Conservation (phyloP, 1,140 invertebrate species). For the Mercenaria mercenaria region DNA sequence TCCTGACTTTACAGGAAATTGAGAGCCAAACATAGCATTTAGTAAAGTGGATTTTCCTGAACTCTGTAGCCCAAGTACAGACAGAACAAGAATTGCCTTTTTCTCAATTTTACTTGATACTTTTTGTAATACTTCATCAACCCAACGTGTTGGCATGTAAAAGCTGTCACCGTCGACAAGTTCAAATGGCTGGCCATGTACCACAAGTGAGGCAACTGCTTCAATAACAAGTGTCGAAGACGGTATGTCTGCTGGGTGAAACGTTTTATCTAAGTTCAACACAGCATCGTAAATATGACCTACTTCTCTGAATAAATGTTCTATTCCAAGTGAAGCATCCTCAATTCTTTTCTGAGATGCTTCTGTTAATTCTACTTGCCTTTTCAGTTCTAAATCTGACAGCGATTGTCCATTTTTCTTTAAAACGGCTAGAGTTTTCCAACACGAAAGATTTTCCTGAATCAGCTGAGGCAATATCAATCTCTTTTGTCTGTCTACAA, state of each 20-base stretch:
- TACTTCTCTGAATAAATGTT: slow-evolving; percentile 33
- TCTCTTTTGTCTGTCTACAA: background rate
- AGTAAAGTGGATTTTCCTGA: slow-evolving; percentile 45
- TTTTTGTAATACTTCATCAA: background rate
- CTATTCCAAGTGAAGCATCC: background rate
- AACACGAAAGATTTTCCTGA: background rate
- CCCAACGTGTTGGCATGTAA: background rate
- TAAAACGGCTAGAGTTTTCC: background rate
- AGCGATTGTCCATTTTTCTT: background rate
- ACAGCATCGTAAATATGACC: background rate
- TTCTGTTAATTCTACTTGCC: background rate
- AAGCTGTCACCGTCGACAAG: slow-evolving; percentile 18
- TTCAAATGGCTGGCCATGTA: background rate
- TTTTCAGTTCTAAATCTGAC: background rate
- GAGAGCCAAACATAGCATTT: slow-evolving; percentile 28
- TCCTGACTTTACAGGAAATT: background rate
- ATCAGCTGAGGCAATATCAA: background rate
- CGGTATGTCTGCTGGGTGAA: background rate
- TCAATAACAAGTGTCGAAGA: background rate
- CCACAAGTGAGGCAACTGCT: background rate
- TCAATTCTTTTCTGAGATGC: background rate
- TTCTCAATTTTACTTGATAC: background rate
- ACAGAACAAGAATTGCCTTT: background rate
- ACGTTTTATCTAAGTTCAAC: background rate
- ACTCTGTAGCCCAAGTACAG: slow-evolving; percentile 27